A percentile compares a stretch with the other conserved stretches of the same genome.
Evolutionary conservation across 2,113 vertebrate genomes (phyloP).

Genomic region (Anser brachyrhynchus): DNA sequence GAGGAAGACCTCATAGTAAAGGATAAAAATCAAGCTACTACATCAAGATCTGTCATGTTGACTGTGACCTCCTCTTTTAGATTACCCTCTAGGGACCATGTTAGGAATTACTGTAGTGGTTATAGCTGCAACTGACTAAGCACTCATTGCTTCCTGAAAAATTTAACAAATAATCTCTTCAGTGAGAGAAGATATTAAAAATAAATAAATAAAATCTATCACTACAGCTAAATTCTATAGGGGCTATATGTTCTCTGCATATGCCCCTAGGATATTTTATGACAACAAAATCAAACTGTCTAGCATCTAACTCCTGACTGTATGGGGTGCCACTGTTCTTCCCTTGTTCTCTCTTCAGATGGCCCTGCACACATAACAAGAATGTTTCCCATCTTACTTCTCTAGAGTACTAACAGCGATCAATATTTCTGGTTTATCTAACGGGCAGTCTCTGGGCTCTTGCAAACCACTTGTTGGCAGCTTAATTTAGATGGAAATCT

Average conservation of each 20-base stretch:
- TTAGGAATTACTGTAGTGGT: not conserved
- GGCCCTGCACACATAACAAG: not conserved
- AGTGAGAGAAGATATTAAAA: not conserved
- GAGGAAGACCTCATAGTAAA: not conserved
- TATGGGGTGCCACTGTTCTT: not conserved
- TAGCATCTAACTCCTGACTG: not conserved
- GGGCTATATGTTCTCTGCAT: not conserved
- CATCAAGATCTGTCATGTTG: not conserved
- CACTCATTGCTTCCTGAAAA: not conserved
- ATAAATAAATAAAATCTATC: not conserved
- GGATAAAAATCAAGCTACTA: not conserved
- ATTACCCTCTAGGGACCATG: not conserved
- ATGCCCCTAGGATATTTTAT: not conserved
- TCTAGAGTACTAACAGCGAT: not conserved
- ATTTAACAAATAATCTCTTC: not conserved
- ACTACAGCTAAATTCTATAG: not conserved
- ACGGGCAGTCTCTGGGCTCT: not conserved
- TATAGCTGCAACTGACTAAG: not conserved
- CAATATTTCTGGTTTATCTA: not conserved
- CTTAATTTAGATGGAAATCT: constrained; percentile 1
- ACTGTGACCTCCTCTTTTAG: not conserved
- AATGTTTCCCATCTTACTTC: not conserved
- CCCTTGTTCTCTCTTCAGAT: not conserved
- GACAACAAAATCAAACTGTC: not conserved
- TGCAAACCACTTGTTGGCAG: not conserved